Conservation (phyloP, 2,797 vertebrate species). For the Babyrousa celebensis region DNA sequence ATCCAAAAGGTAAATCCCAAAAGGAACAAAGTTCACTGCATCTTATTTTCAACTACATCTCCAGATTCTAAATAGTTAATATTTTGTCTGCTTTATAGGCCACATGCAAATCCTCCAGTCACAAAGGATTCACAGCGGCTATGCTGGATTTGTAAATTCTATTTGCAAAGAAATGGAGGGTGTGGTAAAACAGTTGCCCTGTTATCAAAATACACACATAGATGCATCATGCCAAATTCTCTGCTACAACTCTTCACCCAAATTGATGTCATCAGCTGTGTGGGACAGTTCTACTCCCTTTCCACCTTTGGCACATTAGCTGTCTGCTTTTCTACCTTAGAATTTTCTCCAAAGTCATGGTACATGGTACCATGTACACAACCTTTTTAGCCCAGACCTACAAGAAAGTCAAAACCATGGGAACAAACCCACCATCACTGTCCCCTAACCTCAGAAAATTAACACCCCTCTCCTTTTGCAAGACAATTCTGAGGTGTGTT, state of each 20-base stretch:
- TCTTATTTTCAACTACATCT: slow-evolving; percentile 76
- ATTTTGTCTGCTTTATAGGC: slow-evolving; percentile 73
- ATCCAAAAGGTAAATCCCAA: slow-evolving; percentile 69
- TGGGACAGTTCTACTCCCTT: not conserved
- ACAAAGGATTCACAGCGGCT: slow-evolving; percentile 68
- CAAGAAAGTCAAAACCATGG: not conserved
- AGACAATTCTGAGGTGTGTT: not conserved
- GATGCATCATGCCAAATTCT: not conserved
- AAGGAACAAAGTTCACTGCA: slow-evolving; percentile 62
- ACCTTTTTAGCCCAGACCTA: not conserved
- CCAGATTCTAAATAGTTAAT: slow-evolving; percentile 62
- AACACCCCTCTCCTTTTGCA: not conserved
- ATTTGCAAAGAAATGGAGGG: slow-evolving; percentile 69
- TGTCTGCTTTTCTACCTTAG: not conserved
- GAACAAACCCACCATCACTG: not conserved
- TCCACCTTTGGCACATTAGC: not conserved
- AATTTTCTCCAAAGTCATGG: not conserved
- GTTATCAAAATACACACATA: slow-evolving; percentile 53
- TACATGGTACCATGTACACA: not conserved
- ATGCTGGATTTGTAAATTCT: slow-evolving; percentile 70
- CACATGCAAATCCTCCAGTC: slow-evolving; percentile 61
- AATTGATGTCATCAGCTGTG: not conserved
- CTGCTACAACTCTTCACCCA: not conserved
- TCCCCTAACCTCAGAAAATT: not conserved
- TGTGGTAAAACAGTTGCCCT: slow-evolving; percentile 31